Base-by-base conservation (phyloP, 2,797 vertebrate species). In the Kryptolebias ocellatus region DNA sequence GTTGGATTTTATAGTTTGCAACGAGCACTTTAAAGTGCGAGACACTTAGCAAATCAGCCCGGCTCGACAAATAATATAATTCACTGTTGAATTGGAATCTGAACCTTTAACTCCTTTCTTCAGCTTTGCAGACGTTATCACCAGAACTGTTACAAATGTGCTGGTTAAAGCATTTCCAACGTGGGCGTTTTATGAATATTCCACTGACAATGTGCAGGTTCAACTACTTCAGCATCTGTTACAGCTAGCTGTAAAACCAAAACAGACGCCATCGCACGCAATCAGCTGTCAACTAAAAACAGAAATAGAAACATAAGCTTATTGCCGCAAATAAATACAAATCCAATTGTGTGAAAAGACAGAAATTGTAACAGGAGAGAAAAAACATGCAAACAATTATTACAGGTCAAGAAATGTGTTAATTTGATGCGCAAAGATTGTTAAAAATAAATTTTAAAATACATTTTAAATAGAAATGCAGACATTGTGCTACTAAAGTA, bases 181-280 rank as follows among this genome's bases (percentile, higher is more conserved):
- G 75, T 68, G 69, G 58, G 64, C 5, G 46, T 77, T 67, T 68
- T 53, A 72, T 77, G 45, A 77, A 77, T 77, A 67, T 77, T 72
- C 59, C 51, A 50, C 37, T 27, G 9, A 51, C 62, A 29, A n/a
- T 34, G 39, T 49, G 50, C 49, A 49, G 29, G 59, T 62, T 62
- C 11, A 54, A 67, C 29, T 18, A 18, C 57, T 52, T 56, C 53
- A 69, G 52, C 61, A 64, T 73, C 47, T 69, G 62, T 69, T 65
- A 50, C 27, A 50, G 45, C 27, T 12, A n/a, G 34, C 24, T 47
- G 56, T 3, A 56, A 65, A 55, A 31, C 16, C 55, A 58, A 46
- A 53, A 37, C 18, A 56, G 27, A 28, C 51, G 53, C 44, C 53
- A 24, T 31, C 31, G 24, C 49, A 67, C 6, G 49, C 5, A 4